Base-by-base conservation (phyloP, 2,113 vertebrate species). In the Numida meleagris region DNA sequence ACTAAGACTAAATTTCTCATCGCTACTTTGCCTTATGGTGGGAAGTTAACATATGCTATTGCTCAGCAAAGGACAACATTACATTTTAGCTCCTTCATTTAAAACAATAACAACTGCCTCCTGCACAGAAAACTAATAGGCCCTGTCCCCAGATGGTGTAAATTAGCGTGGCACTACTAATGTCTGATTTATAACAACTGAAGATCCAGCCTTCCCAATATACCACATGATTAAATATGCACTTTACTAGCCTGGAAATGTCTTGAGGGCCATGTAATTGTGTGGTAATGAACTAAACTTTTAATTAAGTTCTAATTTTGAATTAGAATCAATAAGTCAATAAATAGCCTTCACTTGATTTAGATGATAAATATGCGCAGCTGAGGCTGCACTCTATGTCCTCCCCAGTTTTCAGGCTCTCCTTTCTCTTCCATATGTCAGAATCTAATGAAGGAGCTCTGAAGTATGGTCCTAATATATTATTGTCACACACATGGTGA, bases 281-380 rank as follows among this genome's bases (percentile, higher is more conserved):
- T 92, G 88, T 86, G 71, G 94, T 96, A 95, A 96, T 94, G 94
- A 95, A 94, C 94, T 93, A 94, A 97, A 95, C 82, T 96, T 96
- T 95, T 95, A 97, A 96, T 97, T 96, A 95, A 95, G 88, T 95
- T 96, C 93, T 96, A 86, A 93, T 93, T 95, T 96, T 95, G 87
- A 95, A 97, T 95, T 93, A 93, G 88, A 96, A 96, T 96, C 96
- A 95, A 93, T 96, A 97, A 96, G 77, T 97, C 96, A 96, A 96
- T 97, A 96, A 96, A 94, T 96, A 93, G 90, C 80, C 78, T 95
- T 96, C 93, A 85, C 84, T 95, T 95, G 93, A 95, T 94, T 92
- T 82, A 96, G 77, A 73, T 90, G 71, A 95, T 90, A 94, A 96
- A 94, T 94, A 95, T 63, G 92, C 93, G 85, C 95, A 97, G 95